Percentiles rank a stretch among this genome's conserved stretches.
phyloP scores from a whole-genome alignment of 2,113 vertebrate genomes.

The Callorhinus ursinus region DNA sequence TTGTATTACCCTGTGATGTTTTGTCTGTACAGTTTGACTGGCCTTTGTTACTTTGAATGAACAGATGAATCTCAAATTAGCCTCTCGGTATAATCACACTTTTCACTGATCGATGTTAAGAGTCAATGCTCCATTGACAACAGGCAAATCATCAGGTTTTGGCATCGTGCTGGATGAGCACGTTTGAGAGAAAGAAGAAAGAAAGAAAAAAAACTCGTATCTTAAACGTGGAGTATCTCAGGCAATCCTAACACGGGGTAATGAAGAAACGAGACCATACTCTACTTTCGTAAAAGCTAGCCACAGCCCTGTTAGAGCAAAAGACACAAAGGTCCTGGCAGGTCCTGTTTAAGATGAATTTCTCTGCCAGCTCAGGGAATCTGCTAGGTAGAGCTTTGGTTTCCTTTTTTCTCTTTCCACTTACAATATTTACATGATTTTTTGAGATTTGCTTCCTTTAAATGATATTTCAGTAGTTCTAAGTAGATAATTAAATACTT shows the following conservation, averaged over 20 bases:
- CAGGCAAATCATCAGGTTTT: not conserved
- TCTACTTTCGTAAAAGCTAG: not conserved
- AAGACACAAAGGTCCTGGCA: not conserved
- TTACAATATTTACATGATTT: not conserved
- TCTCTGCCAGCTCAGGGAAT: not conserved
- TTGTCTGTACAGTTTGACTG: not conserved
- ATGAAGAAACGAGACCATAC: not conserved
- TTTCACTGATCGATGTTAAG: not conserved
- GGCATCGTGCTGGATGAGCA: not conserved
- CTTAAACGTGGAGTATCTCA: not conserved
- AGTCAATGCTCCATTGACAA: not conserved
- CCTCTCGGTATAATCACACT: not conserved
- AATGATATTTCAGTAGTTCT: not conserved
- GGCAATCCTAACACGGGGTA: not conserved
- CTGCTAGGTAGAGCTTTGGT: not conserved
- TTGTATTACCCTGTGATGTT: not conserved
- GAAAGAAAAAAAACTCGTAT: not conserved
- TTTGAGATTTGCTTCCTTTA: not conserved
- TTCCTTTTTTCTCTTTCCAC: not conserved
- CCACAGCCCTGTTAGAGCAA: not conserved
- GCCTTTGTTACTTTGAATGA: not conserved
- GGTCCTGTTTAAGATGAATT: not conserved
- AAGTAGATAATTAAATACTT: not conserved
- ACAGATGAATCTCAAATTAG: constrained; percentile 44
- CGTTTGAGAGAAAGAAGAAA: not conserved